These are phyloP conservation scores for Corapipo altera DNA, from an alignment of 2,113 vertebrate genomes.

Conservation along the genomic window DNA sequence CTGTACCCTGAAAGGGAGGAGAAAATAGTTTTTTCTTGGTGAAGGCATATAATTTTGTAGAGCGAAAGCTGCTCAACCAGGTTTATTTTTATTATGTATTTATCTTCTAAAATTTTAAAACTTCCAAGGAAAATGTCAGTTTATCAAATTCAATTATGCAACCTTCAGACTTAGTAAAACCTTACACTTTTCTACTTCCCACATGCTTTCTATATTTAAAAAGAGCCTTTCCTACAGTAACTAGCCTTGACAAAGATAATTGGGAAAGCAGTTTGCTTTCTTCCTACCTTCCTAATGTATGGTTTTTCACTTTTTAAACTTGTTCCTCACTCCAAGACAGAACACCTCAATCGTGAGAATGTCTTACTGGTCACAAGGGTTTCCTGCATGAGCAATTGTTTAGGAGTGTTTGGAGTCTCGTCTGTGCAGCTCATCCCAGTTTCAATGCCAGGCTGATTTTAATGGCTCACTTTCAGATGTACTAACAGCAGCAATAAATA, in stretches of 20 bases:
- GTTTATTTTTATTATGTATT: constrained; percentile 19
- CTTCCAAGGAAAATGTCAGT: constrained; percentile 44
- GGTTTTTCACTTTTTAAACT: not conserved
- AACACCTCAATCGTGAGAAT: not conserved
- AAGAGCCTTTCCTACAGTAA: constrained; percentile 21
- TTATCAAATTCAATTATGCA: constrained; percentile 56
- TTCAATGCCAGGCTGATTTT: not conserved
- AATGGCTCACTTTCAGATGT: not conserved
- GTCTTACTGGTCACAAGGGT: not conserved
- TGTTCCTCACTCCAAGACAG: not conserved
- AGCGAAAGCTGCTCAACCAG: not conserved
- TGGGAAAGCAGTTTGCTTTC: constrained; percentile 44
- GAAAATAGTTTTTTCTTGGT: not conserved
- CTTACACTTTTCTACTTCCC: constrained; percentile 57
- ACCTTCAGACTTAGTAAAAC: constrained; percentile 51
- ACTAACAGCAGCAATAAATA: not conserved
- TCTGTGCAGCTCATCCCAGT: not conserved
- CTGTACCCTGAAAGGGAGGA: not conserved
- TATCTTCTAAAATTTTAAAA: not conserved
- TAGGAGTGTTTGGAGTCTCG: not conserved
- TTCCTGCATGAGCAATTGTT: not conserved
- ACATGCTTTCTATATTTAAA: constrained; percentile 71
- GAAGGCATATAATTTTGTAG: not conserved
- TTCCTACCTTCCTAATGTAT: not conserved
- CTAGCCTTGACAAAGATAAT: constrained; percentile 57